Base-by-base conservation (phyloP, 2,113 vertebrate species). In the Myodes glareolus region DNA sequence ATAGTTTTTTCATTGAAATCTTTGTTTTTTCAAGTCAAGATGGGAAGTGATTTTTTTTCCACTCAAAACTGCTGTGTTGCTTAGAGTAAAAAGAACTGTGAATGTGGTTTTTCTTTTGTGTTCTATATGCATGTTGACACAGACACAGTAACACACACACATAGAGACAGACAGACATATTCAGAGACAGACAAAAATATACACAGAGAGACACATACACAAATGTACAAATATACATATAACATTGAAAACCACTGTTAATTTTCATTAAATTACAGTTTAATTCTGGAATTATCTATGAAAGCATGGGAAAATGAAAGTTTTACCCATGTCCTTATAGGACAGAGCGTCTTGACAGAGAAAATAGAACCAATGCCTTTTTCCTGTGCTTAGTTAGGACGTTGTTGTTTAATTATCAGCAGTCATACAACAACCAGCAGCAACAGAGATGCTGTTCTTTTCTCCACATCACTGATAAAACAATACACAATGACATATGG, bases 1-100 rank as follows among this genome's bases (percentile, higher is more conserved):
- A 85, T 90, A 27, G 85, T 68, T 91, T 96, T 50, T 91, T 9
- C 86, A n/a, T 87, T 31, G n/a, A 25, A 73, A 82, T 65, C 36
- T 92, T 77, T 91, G 4, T 39, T 89, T 52, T 52, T 63, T 95
- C 45, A 39, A 88, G 16, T 65, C 67, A 45, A 52, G 14, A 96
- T 84, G 29, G 25, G 7, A 93, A 68, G 70, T 63, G 21, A 17
- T n/a, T 78, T 88, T 84, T 88, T 1, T 1, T 10, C 3, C 7
- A 16, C 27, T 85, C 42, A 80, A 39, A 96, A 11, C 17, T 61
- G 16, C 68, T 21, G 6, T 92, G 50, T 23, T 85, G 39, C 67
- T 94, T 78, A 68, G 13, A 39, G 68, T 67, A 16, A 70, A 81
- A 89, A 45, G 50, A 97, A 16, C 13, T 39, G 88, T 23, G 13